Evolutionary conservation across 2,888 invertebrate genomes (phyloP).

Genomic region (Rhopalosiphum nymphaeae): DNA sequence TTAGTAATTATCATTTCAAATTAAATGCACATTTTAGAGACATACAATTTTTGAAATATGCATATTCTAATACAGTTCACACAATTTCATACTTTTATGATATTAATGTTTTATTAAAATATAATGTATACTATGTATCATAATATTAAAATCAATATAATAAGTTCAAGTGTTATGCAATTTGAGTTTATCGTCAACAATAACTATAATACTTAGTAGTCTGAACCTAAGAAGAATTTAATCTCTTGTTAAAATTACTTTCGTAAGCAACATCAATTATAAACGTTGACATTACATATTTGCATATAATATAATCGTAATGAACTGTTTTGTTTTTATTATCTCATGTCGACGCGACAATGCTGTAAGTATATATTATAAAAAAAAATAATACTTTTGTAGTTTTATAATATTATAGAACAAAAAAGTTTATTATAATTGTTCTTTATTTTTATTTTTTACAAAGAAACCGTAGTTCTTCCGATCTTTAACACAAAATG

Average conservation of each 20-base stretch:
- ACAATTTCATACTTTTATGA: neutral
- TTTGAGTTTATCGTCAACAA: neutral
- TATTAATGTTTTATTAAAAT: neutral
- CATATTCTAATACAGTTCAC: neutral
- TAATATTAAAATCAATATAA: neutral
- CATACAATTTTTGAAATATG: neutral
- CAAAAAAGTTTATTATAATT: neutral
- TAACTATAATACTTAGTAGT: neutral
- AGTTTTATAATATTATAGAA: neutral
- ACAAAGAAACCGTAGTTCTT: neutral
- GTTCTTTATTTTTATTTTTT: neutral
- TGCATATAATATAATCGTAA: neutral
- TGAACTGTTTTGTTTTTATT: neutral
- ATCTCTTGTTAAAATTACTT: neutral
- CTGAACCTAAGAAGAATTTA: neutral
- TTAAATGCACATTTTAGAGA: neutral
- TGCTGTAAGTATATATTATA: neutral
- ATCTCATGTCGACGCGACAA: neutral
- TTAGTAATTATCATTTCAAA: neutral
- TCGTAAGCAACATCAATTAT: neutral
- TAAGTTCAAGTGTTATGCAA: neutral
- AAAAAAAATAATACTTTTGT: neutral
- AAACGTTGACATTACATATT: neutral
- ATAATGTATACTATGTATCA: neutral
- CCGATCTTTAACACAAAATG: neutral